Evolutionary conservation across 2,888 invertebrate species (phyloP).

Genomic region (Ecdyonurus torrentis): DNA sequence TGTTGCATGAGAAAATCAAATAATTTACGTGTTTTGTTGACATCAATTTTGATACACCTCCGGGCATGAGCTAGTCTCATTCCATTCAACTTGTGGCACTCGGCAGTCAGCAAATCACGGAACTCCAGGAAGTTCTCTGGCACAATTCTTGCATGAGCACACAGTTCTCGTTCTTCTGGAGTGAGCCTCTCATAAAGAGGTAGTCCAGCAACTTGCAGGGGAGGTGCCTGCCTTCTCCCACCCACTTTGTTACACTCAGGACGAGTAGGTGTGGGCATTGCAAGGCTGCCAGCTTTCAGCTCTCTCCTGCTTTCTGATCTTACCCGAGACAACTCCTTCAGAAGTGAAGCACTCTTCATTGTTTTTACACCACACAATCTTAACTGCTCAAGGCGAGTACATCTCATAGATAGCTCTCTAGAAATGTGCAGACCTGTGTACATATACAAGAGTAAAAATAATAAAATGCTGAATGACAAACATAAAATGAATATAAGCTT

Average conservation of each 20-base stretch:
- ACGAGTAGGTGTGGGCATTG: not conserved
- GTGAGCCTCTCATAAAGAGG: constrained; percentile 62
- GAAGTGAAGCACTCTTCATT: constrained; percentile 2
- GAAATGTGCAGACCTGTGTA: constrained; percentile 36
- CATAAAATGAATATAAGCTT: too few species aligned
- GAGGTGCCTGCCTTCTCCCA: constrained; percentile 20
- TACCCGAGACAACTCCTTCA: constrained; percentile 8
- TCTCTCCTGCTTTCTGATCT: not conserved
- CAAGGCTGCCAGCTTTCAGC: not conserved
- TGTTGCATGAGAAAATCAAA: constrained; percentile 18
- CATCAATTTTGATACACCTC: constrained; percentile 76
- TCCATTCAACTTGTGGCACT: constrained; percentile 57
- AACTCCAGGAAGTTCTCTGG: constrained; percentile 67
- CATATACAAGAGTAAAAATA: too few species aligned
- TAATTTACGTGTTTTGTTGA: constrained; percentile 65
- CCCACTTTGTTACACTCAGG: not conserved
- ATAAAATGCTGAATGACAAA: too few species aligned
- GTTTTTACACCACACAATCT: constrained; percentile 48
- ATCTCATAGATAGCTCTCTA: constrained; percentile 56
- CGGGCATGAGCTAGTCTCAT: constrained; percentile 68
- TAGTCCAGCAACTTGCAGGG: constrained; percentile 49
- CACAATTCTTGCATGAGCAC: constrained; percentile 53
- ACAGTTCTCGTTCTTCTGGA: constrained; percentile 53
- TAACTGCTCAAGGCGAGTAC: constrained; percentile 45
- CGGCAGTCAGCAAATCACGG: constrained; percentile 51